phyloP scores from a whole-genome alignment of 2,888 invertebrate species.

The Oscheius sp. region DNA sequence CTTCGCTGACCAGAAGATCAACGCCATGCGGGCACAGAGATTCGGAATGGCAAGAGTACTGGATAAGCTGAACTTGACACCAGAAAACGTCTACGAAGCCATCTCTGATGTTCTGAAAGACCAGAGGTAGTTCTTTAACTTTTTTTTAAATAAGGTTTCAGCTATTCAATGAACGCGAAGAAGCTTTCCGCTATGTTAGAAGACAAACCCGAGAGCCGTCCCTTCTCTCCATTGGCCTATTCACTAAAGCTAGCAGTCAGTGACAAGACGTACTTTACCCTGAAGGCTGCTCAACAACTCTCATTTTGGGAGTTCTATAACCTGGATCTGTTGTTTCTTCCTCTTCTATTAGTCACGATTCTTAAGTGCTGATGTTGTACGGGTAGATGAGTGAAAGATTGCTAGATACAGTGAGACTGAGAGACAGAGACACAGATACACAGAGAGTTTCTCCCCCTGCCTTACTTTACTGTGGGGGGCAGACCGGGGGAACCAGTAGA shows the following conservation, averaged over 20 bases:
- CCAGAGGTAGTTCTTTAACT: conserved; percentile 31
- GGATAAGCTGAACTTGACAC: conserved; percentile 65
- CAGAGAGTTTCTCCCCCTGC: too few relatives aligned
- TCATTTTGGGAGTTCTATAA: conserved; percentile 56
- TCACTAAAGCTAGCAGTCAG: conserved; percentile 63
- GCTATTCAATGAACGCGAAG: conserved; percentile 57
- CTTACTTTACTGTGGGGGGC: too few relatives aligned
- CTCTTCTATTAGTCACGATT: not conserved
- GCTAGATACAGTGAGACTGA: too few relatives aligned
- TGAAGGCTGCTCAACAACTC: conserved; percentile 60
- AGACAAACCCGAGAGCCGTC: conserved; percentile 58
- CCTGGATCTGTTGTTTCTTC: conserved; percentile 27
- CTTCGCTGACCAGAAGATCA: conserved; percentile 72
- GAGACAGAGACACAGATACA: too few relatives aligned
- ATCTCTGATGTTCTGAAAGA: conserved; percentile 51
- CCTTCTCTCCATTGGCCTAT: conserved; percentile 55
- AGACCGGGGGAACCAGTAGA: too few relatives aligned
- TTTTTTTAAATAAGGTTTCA: conserved; percentile 34
- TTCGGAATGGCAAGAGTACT: conserved; percentile 66
- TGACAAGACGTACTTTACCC: conserved; percentile 57
- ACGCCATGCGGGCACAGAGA: conserved; percentile 66
- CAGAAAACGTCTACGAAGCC: conserved; percentile 59
- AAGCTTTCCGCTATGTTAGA: conserved; percentile 66
- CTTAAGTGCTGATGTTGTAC: not conserved
- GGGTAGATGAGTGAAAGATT: not conserved